Conservation (phyloP, 1,140 invertebrate genomes). For the Drosophila equinoxialis region DNA sequence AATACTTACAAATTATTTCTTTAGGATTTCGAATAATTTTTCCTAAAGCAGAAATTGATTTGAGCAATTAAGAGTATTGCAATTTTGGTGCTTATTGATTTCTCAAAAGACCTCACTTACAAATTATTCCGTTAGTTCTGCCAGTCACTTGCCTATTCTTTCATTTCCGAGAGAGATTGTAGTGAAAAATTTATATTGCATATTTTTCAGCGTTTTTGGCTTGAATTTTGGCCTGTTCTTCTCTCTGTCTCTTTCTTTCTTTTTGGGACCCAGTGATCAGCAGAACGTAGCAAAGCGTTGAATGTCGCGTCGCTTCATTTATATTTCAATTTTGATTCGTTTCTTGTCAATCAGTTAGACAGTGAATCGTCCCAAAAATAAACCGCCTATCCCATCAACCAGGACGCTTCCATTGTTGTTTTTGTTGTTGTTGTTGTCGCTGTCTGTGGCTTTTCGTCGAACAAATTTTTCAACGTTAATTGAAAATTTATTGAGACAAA, state of each 20-base stretch:
- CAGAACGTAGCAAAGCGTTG: slow-evolving; percentile 16
- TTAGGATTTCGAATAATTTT: no score
- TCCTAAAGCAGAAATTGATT: no score
- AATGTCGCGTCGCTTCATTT: slow-evolving; percentile 54
- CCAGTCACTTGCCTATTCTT: not conserved
- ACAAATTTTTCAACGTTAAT: slow-evolving; percentile 72
- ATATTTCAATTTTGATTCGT: slow-evolving; percentile 79
- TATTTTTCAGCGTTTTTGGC: slow-evolving; percentile 40
- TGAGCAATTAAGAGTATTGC: slow-evolving; percentile 1
- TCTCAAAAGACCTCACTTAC: not conserved
- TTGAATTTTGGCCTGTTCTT: slow-evolving; percentile 27
- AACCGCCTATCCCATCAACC: slow-evolving; percentile 2
- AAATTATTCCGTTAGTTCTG: not conserved
- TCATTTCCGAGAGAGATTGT: slow-evolving; percentile 10
- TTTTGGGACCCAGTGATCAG: slow-evolving; percentile 16
- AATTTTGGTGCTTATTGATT: not conserved
- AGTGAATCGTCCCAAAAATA: slow-evolving; percentile 14
- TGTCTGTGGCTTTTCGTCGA: slow-evolving; percentile 61
- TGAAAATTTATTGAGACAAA: slow-evolving; percentile 82
- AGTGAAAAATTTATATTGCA: slow-evolving; percentile 42
- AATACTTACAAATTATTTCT: no score
- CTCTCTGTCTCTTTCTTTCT: not conserved
- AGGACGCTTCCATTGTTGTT: not conserved
- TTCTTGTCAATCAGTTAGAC: slow-evolving; percentile 75
- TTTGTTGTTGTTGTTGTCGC: slow-evolving; percentile 38